Evolutionary conservation across 2,888 invertebrate species (phyloP).

Genomic region (Lamellibrachia satsuma): DNA sequence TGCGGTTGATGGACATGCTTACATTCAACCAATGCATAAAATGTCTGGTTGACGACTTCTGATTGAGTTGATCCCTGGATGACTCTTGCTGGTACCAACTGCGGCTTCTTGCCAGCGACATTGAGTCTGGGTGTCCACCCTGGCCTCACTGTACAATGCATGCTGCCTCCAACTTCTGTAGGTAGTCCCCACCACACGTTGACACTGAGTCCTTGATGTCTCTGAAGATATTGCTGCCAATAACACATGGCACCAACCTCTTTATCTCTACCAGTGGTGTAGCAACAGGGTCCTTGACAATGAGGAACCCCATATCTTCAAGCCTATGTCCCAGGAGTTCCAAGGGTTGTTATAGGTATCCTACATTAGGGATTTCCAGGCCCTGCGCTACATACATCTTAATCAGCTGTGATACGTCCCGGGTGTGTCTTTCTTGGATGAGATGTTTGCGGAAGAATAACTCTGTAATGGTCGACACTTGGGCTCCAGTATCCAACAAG

Average conservation of each 20-base stretch:
- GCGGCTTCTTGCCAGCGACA: too few relatives aligned
- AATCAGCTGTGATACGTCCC: not conserved
- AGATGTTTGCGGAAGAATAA: not conserved
- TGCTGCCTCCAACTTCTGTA: not conserved
- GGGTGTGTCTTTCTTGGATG: not conserved
- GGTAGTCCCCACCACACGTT: not conserved
- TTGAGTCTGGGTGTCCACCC: too few relatives aligned
- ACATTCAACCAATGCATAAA: too few relatives aligned
- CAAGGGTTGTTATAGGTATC: constrained; percentile 30
- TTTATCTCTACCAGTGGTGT: constrained; percentile 20
- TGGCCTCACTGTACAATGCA: too few relatives aligned
- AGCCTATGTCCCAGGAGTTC: not conserved
- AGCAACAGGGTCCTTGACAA: constrained; percentile 27
- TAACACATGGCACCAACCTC: constrained; percentile 28
- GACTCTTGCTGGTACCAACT: too few relatives aligned
- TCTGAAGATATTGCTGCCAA: constrained; percentile 33
- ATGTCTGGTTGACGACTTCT: too few relatives aligned
- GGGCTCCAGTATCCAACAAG: constrained; percentile 32
- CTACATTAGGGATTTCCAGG: not conserved
- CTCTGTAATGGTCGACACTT: not conserved
- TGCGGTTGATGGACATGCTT: too few relatives aligned
- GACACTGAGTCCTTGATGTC: not conserved
- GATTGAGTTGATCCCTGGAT: too few relatives aligned
- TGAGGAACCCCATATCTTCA: not conserved
- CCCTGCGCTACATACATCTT: not conserved